Percentiles rank a stretch among this genome's conserved stretches.
These are phyloP conservation scores for Limanda limanda DNA, from an alignment of 2,113 vertebrate species.

Conservation along the genomic window DNA sequence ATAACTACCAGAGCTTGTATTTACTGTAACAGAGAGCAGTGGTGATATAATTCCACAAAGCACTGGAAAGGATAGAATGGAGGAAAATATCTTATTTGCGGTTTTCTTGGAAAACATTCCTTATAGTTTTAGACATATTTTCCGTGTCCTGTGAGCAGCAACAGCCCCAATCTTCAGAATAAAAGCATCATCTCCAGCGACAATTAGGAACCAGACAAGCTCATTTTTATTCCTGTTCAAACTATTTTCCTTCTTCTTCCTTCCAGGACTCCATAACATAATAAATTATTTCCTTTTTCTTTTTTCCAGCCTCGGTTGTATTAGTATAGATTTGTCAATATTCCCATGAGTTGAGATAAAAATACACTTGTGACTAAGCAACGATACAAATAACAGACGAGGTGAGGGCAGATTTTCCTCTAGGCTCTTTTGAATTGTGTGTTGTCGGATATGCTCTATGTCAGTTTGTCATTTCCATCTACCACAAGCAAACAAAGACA, in stretches of 20 bases:
- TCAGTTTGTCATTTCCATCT: neutral
- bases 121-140: conserved; percentile 10
- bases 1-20: conserved; percentile 9
- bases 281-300: neutral
- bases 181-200: neutral
- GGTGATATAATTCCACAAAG: conserved; percentile 6
- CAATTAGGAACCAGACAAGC: neutral
- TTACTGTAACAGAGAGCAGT: conserved; percentile 29
- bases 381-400: neutral
- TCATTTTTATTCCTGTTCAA: neutral
- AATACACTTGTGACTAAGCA: neutral
- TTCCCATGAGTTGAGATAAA: neutral
- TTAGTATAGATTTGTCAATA: neutral
- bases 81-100: neutral
- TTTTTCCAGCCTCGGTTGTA: neutral
- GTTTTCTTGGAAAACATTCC: neutral
- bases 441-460: neutral
- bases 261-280: neutral
- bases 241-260: neutral
- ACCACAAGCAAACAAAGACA: neutral
- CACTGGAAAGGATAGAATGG: neutral
- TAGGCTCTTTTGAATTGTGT: neutral
- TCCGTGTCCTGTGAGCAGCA: neutral
- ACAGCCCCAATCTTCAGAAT: neutral
- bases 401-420: neutral